Conservation (phyloP, 2,888 invertebrate species). For the Lycophotia porphyrea region DNA sequence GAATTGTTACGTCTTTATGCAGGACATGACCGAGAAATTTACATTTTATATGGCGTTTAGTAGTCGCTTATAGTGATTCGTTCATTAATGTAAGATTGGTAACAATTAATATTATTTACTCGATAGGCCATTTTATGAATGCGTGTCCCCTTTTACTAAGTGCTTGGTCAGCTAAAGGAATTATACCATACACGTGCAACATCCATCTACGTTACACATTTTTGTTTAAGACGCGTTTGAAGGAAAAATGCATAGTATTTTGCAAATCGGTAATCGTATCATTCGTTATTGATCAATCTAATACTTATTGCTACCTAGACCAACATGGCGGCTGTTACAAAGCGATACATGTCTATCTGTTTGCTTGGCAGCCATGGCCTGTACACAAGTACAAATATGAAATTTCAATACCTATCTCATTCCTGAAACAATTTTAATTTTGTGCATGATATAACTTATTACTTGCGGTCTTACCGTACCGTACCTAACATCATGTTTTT, state of each 20-base stretch:
- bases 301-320: slow-evolving; percentile 43
- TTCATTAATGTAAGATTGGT: slow-evolving; percentile 91
- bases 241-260: slow-evolving; percentile 60
- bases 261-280: slow-evolving; percentile 68
- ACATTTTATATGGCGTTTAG: slow-evolving; percentile 89
- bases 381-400: slow-evolving; percentile 37
- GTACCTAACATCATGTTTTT: slow-evolving; percentile 18
- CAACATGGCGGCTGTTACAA: slow-evolving; percentile 78
- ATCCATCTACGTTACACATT: slow-evolving; percentile 78
- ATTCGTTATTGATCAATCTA: slow-evolving; percentile 58
- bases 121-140: slow-evolving; percentile 84
- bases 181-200: slow-evolving; percentile 81
- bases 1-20: slow-evolving; percentile 89
- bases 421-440: slow-evolving; percentile 45
- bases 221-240: slow-evolving; percentile 58
- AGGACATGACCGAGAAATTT: slow-evolving; percentile 88
- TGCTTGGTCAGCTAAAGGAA: slow-evolving; percentile 84
- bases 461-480: slow-evolving; percentile 36
- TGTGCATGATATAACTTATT: slow-evolving; percentile 68
- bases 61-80: slow-evolving; percentile 91
- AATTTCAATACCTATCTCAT: slow-evolving; percentile 2
- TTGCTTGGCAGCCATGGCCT: slow-evolving; percentile 53
- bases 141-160: slow-evolving; percentile 86
- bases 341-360: slow-evolving; percentile 37
- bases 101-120: slow-evolving; percentile 89